A percentile compares a stretch with the other conserved stretches of the same genome.
Conservation (phyloP, 2,113 vertebrate genomes). For the Percina caprodes region DNA sequence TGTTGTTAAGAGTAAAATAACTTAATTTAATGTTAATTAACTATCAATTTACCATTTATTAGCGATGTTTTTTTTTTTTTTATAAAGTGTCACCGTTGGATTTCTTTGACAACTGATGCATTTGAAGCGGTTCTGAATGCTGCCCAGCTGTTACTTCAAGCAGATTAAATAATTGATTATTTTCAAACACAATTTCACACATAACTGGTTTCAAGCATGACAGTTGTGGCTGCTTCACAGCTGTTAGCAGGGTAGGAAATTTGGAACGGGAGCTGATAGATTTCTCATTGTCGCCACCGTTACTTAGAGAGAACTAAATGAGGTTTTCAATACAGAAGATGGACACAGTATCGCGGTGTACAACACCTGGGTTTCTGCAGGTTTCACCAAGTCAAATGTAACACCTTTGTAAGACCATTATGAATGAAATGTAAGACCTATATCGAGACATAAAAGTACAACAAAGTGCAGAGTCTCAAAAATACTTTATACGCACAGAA, state of each 20-base stretch:
- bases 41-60: too few relatives aligned
- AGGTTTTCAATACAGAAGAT: neutral
- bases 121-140: neutral
- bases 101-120: neutral
- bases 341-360: neutral
- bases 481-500: too few relatives aligned
- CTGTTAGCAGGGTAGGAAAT: neutral
- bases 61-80: too few relatives aligned
- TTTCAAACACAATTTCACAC: constrained; percentile 21
- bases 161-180: constrained; percentile 19
- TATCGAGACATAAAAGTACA: too few relatives aligned
- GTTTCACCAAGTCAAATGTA: too few relatives aligned
- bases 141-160: neutral
- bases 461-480: too few relatives aligned
- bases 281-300: neutral
- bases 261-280: neutral
- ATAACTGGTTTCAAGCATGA: neutral
- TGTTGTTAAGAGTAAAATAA: too few relatives aligned
- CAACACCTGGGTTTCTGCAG: too few relatives aligned
- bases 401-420: too few relatives aligned
- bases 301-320: neutral
- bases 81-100: too few relatives aligned
- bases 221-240: constrained; percentile 2
- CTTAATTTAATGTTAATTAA: too few relatives aligned
- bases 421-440: too few relatives aligned